Evolutionary conservation across 1,140 invertebrate genomes (phyloP).

Genomic region (Heliconius himera): DNA sequence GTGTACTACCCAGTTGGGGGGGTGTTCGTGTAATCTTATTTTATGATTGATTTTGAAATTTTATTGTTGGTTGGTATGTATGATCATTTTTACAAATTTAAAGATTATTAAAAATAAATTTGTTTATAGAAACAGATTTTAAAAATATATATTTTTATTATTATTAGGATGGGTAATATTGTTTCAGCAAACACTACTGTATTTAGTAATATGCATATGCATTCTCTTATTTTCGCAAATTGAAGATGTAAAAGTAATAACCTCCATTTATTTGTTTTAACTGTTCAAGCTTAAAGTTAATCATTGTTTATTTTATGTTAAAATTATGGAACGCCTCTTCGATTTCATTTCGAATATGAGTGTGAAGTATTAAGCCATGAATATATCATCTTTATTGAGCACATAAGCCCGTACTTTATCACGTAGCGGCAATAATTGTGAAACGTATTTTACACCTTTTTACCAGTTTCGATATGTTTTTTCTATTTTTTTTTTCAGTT

Average conservation of each 20-base stretch:
- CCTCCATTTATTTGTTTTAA: no score
- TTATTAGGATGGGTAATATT: no score
- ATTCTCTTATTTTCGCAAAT: no score
- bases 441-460: conserved; percentile 42
- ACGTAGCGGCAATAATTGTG: conserved; percentile 44
- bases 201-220: no score
- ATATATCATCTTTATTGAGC: conserved; percentile 38
- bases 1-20: conserved; percentile 18
- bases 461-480: conserved; percentile 10
- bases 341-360: conserved; percentile 29
- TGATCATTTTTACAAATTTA: neutral
- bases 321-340: neutral
- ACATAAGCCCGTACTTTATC: conserved; percentile 39
- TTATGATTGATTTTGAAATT: neutral
- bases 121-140: no score
- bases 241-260: no score
- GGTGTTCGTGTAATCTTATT: conserved; percentile 28
- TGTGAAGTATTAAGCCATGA: conserved; percentile 35
- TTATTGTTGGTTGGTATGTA: neutral
- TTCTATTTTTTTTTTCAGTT: neutral
- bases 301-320: neutral
- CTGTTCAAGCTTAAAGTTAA: neutral
- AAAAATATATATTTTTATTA: no score
- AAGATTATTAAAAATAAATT: neutral
- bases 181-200: no score